Evolutionary conservation across 92 coral and sea anemone species (phyloP), one percentile per base, ranked within the genome.

Genomic region (Epizoanthus illoricatus): DNA sequence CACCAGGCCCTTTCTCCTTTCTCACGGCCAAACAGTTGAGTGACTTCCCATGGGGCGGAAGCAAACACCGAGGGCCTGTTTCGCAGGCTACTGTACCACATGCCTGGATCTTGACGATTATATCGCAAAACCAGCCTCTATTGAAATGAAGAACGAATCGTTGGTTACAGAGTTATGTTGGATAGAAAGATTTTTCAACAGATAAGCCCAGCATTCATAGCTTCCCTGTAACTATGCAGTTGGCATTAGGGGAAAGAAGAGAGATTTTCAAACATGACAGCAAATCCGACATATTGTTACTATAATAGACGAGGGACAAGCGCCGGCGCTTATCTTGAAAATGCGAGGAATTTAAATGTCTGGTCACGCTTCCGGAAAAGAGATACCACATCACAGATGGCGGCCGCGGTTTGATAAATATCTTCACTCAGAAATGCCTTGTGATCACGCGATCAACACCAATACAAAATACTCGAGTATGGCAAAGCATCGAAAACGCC

Each of bases 311-410:
- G 24, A 41, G 56, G 63, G 45, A 78, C 82, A 78, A 78, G 82
- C 82, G 82, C 82, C 56, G 43, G 82, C 82, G 82, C 82, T 78
- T 78, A 78, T 78, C 82, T 78, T 78, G 82, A 78, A 69, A 78
- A 78, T 78, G 82, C 63, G 71, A 78, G 47, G 60, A 78, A 63
- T 78, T 56, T 43, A 7, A 12, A 42, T 63, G 82, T 78, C 82
- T 69, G 71, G 82, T 63, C 82, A 55, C 24, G 21, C 82, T 62
- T 78, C 82, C 82, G 82, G 82, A 78, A 78, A 78, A 20, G 19
- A 78, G 82, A 78, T 63, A 78, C 71, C 8, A 41, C 71, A 41
- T 78, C 57, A 63, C 82, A 78, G 82, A 78, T 78, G 71, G 66
- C 70, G 36, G 82, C 71, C 71, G 82, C 71, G 21, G 11, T 42